phyloP scores from a whole-genome alignment of 92 coral and sea anemone genomes.

The Nematostella vectensis region DNA sequence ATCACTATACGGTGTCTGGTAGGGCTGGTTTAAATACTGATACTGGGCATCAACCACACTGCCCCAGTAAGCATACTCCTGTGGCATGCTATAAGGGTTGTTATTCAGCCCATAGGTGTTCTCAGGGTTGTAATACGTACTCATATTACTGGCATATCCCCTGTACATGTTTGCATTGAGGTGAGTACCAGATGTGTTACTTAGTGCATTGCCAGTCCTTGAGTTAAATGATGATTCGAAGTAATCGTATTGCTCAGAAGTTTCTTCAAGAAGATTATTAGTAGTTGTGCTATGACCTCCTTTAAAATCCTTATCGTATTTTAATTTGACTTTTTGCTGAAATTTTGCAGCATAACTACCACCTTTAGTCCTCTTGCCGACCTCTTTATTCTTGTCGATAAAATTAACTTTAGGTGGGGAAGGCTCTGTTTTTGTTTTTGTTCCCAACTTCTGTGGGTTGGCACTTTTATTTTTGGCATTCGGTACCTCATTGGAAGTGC shows the following conservation, averaged over 20 bases:
- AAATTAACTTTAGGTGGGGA: slow-evolving; percentile 24
- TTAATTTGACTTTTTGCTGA: slow-evolving; percentile 20
- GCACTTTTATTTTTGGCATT: not conserved
- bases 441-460: slow-evolving; percentile 1
- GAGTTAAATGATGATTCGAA: slow-evolving; percentile 7
- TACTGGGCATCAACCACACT: not conserved
- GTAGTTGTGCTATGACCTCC: too few species aligned
- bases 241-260: slow-evolving; percentile 12
- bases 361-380: slow-evolving; percentile 21
- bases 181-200: not conserved
- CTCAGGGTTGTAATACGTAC: slow-evolving; percentile 11
- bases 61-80: not conserved
- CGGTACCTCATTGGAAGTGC: not conserved
- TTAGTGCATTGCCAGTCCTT: not conserved
- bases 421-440: slow-evolving; percentile 3
- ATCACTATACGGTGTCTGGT: slow-evolving; percentile 24
- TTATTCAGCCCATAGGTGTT: not conserved
- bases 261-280: too few species aligned
- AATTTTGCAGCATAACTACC: slow-evolving; percentile 49
- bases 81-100: not conserved
- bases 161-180: not conserved
- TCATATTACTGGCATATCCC: not conserved
- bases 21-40: slow-evolving; percentile 18
- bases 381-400: slow-evolving; percentile 44
- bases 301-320: slow-evolving; percentile 9